Conservation (phyloP, 2,888 invertebrate genomes). For the Volucella bombylans region DNA sequence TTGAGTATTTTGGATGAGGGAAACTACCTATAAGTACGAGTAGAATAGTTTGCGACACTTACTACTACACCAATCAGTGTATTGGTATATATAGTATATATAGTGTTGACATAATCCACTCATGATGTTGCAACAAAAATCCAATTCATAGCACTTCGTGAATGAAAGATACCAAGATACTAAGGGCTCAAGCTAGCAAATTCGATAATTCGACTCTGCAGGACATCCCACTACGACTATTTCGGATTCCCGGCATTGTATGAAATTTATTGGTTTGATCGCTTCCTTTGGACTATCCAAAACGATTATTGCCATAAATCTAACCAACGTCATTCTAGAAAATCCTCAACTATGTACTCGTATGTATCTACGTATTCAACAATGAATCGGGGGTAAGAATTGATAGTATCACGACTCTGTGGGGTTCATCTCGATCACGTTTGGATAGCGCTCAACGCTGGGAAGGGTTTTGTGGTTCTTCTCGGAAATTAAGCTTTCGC, state of each 20-base stretch:
- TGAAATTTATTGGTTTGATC: slow-evolving; percentile 66
- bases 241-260: slow-evolving; percentile 18
- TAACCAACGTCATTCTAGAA: slow-evolving; percentile 49
- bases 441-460: neutral
- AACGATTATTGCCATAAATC: slow-evolving; percentile 61
- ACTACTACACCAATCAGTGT: slow-evolving; percentile 11
- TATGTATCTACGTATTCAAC: slow-evolving; percentile 16
- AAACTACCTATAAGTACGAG: neutral
- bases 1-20: slow-evolving; percentile 13
- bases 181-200: slow-evolving; percentile 22
- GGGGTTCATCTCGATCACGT: neutral
- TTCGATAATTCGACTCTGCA: slow-evolving; percentile 57
- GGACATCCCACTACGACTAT: slow-evolving; percentile 1
- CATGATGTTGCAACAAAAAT: slow-evolving; percentile 30
- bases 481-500: slow-evolving; percentile 69
- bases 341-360: slow-evolving; percentile 20
- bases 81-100: no score
- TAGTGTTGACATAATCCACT: slow-evolving; percentile 53
- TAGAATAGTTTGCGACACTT: slow-evolving; percentile 15
- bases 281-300: slow-evolving; percentile 34
- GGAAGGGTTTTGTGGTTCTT: slow-evolving; percentile 51
- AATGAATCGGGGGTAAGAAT: slow-evolving; percentile 10
- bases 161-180: neutral
- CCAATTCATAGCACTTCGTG: slow-evolving; percentile 23
- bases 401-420: neutral